These are phyloP conservation scores for Urocyon cinereoargenteus DNA, from an alignment of 2,797 vertebrate species.

Conservation along the genomic window DNA sequence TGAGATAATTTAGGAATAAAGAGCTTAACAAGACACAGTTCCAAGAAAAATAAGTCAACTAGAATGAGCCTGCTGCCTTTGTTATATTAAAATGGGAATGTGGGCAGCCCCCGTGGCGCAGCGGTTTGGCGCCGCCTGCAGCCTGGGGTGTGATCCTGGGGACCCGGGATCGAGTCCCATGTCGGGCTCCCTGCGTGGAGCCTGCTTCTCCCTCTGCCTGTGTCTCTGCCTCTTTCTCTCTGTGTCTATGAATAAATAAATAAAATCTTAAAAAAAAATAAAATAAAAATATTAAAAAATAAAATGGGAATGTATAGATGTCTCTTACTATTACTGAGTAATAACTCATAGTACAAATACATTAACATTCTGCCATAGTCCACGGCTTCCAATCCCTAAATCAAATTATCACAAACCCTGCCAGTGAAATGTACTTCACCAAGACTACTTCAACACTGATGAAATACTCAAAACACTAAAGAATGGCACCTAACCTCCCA, in stretches of 20 bases:
- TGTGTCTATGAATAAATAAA: no score
- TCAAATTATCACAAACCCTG: conserved; percentile 47
- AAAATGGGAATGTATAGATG: conserved; percentile 47
- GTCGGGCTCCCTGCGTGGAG: no score
- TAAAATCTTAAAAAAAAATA: no score
- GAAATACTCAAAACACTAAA: conserved; percentile 59
- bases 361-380: conserved; percentile 20
- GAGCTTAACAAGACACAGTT: background rate
- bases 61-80: conserved; percentile 32
- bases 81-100: conserved; percentile 45
- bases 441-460: conserved; percentile 54
- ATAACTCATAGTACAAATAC: conserved; percentile 60
- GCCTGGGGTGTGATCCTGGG: no score
- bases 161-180: no score
- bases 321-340: conserved; percentile 57
- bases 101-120: no score
- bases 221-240: no score
- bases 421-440: conserved; percentile 26
- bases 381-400: conserved; percentile 32
- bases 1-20: conserved; percentile 56
- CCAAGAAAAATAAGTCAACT: conserved; percentile 52
- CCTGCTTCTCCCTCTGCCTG: no score
- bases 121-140: no score
- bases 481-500: conserved; percentile 55
- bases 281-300: background rate